Evolutionary conservation across 2,888 invertebrate species (phyloP), one percentile per base, ranked within the genome.

Genomic region (Tachina fera): DNA sequence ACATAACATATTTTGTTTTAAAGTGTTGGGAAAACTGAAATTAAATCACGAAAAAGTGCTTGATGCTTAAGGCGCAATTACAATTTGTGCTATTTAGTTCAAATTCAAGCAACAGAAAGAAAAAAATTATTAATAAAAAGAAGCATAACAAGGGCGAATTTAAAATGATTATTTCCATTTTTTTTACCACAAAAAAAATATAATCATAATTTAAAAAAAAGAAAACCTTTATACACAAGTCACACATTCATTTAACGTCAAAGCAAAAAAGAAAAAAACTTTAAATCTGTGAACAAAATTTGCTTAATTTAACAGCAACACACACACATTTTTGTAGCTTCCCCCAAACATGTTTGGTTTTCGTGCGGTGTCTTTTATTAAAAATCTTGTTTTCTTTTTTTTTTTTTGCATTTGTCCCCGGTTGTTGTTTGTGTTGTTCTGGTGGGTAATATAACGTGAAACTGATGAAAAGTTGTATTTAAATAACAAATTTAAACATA

Each of bases 221-320:
- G 31, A 41, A 16, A n/a, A 61, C 61, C 61, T 43, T 43, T 10
- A 16, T 13, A 41, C 19, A 43, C 16, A 43, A n/a, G 45, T 39
- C 43, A 41, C 43, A 63, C 13, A 63, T 19, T 63, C n/a, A 19
- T 22, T 45, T 63, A 60, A 60, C 60, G 60, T n/a, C 39, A 31
- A n/a, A n/a, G 14, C 47, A 49, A 49, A 49, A 49, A 14, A 58
- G 14, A 49, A 22, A 11, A 56, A 56, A 16, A 41, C 39, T 39
- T 51, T 41, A 51, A 31, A 31, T 67, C 67, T n/a, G n/a, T 39
- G 45, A 14, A 67, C 47, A 45, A 70, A 53, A 53, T 53, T 70
- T 53, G 41, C 53, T 16, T 43, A 11, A 53, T 43, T 41, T 41
- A 31, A 22, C 13, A 45, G 6, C 11, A 6, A n/a, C n/a, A n/a